These are phyloP conservation scores for Myotis pilosus DNA, from an alignment of 2,797 vertebrate species.

Conservation along the genomic window DNA sequence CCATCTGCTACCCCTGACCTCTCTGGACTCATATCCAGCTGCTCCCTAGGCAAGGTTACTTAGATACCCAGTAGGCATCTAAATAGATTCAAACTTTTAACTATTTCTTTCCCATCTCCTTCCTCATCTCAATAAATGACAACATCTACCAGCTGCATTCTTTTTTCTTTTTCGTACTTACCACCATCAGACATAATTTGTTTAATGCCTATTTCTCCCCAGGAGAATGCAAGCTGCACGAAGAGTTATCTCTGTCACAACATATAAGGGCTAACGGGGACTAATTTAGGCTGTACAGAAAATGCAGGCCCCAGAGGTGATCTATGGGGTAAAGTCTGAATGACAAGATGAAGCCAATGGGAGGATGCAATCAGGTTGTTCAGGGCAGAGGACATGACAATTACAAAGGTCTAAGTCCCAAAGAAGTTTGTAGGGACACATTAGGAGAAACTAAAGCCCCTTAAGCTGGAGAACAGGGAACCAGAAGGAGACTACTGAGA, in stretches of 20 bases:
- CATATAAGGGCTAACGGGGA: background rate
- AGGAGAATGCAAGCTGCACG: background rate
- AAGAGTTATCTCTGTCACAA: background rate
- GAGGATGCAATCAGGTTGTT: background rate
- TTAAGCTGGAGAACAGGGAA: background rate
- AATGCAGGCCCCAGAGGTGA: background rate
- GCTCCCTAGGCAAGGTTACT: background rate
- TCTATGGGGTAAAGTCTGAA: background rate
- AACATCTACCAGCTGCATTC: background rate
- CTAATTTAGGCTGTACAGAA: background rate
- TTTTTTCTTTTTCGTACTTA: slow-evolving; percentile 1
- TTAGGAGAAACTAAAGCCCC: background rate
- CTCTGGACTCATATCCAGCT: background rate
- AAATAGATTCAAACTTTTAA: background rate
- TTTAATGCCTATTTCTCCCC: background rate
- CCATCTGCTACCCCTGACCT: background rate
- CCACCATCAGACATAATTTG: background rate
- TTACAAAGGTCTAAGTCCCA: background rate
- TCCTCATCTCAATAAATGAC: background rate
- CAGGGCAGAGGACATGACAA: background rate
- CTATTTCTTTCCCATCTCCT: background rate
- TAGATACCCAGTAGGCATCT: background rate
- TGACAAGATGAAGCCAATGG: background rate
- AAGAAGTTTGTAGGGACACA: background rate
- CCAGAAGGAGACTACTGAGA: background rate